A percentile compares a stretch with the other conserved stretches of the same genome.
Conservation (phyloP, 2,113 vertebrate species). For the Nannospalax galili region DNA sequence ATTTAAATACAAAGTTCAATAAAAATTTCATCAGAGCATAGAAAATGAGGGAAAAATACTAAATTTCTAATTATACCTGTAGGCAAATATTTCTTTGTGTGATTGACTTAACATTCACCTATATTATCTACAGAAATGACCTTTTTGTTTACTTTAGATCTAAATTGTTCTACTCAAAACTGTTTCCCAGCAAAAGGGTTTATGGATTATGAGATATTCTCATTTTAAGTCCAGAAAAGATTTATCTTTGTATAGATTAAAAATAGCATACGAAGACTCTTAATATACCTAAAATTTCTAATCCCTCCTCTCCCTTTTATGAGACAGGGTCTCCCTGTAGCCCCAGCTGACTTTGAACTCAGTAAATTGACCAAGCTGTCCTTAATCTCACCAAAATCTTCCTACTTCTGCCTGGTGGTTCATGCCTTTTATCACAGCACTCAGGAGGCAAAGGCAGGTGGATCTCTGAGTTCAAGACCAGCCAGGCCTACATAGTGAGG, state of each 20-base stretch:
- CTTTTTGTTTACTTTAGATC: constrained; percentile 29
- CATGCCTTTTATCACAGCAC: background rate
- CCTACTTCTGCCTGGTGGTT: too few species aligned
- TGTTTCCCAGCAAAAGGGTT: background rate
- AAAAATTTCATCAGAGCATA: background rate
- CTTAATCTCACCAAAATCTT: too few species aligned
- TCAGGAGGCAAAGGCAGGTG: background rate
- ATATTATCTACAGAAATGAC: background rate
- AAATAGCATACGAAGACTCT: background rate
- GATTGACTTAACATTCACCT: constrained; percentile 18
- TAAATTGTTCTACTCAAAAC: constrained; percentile 8
- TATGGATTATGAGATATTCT: background rate
- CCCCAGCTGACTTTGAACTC: too few species aligned
- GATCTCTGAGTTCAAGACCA: background rate
- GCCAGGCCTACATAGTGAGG: background rate
- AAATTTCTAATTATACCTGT: constrained; percentile 27
- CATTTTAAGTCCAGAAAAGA: constrained; percentile 11
- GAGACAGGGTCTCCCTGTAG: too few species aligned
- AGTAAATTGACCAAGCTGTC: too few species aligned
- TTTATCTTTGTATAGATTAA: background rate
- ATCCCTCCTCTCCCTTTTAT: background rate
- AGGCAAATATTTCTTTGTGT: constrained; percentile 24
- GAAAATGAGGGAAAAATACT: constrained; percentile 35
- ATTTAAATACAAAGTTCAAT: constrained; percentile 15
- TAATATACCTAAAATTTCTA: background rate